Base-by-base conservation (phyloP, 2,113 vertebrate species). In the pig (Sus scrofa) region DNA sequence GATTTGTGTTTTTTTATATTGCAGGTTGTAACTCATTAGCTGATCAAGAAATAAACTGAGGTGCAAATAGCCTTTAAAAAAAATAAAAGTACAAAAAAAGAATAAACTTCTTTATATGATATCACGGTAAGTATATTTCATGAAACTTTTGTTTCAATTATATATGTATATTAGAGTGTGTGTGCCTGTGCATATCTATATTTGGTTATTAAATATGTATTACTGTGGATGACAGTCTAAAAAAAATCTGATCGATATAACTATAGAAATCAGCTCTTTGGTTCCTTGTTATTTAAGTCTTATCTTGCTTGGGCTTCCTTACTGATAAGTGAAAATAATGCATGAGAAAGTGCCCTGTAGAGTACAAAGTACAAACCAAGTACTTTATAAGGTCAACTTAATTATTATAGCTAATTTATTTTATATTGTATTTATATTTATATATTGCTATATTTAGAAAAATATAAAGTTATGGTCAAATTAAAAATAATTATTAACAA, bases 381-480 rank as follows among this genome's bases (percentile, higher is more conserved):
- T 10, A 44, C 70, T 92, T 86, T 82, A 74, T 56, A 63, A 90
- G 52, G 32, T 50, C 8, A 71, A 52, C 6, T 58, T 74, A 34
- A 71, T 30, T 37, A 13, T 73, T 73, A 74, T 62, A 83, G 13
- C 34, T 62, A 50, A 81, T 81, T 74, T 52, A 52, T 79, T 58
- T 62, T 58, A 26, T 62, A 85, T 74, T 34, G 92, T 58, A n/a
- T 34, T 94, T 58, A n/a, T 56, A 70, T 88, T 37, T 87, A 75
- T n/a, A 22, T 86, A 79, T n/a, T 68, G 63, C 22, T 30, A 7
- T 37, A 92, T 67, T 89, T 91, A 81, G 82, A 39, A 91, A 95
- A 54, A 27, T 58, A 74, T 44, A 39, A 54, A 78, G 52, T 50
- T 44, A 71, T 34, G 73, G 60, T 63, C 27, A 92, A 19, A 37